These are phyloP conservation scores for Schlechtendalia chinensis DNA, from an alignment of 1,140 invertebrate species.

Conservation along the genomic window DNA sequence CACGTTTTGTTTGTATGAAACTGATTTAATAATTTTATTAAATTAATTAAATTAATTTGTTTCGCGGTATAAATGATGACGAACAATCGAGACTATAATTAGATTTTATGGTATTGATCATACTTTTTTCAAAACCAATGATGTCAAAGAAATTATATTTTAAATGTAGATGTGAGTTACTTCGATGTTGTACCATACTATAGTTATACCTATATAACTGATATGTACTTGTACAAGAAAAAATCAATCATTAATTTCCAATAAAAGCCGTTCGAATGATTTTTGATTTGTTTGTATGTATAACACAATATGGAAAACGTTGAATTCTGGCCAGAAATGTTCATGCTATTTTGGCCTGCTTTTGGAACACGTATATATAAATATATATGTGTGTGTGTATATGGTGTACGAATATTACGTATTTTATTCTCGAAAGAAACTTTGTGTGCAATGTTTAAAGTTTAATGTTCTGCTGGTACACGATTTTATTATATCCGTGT, in stretches of 20 bases:
- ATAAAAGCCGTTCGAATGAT: background rate
- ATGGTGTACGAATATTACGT: background rate
- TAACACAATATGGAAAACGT: background rate
- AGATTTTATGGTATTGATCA: no score
- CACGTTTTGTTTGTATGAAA: no score
- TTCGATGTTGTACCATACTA: no score
- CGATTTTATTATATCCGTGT: constrained; percentile 28
- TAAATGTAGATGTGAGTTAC: no score
- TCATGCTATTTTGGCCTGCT: background rate
- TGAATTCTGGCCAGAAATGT: background rate
- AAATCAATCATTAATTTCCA: background rate
- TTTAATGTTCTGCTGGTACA: constrained; percentile 9
- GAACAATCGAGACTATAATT: no score
- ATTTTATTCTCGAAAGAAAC: constrained; percentile 25
- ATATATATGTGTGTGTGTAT: background rate
- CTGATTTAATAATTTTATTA: no score
- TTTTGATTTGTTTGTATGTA: background rate
- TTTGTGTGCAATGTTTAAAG: background rate
- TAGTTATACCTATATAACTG: no score
- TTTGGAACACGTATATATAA: background rate
- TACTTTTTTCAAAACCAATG: no score
- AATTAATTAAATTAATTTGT: no score
- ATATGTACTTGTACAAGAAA: no score
- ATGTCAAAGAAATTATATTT: no score
- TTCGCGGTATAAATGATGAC: no score